Conservation (phyloP, 2,888 invertebrate genomes). For the Drosophila fungiperda region DNA sequence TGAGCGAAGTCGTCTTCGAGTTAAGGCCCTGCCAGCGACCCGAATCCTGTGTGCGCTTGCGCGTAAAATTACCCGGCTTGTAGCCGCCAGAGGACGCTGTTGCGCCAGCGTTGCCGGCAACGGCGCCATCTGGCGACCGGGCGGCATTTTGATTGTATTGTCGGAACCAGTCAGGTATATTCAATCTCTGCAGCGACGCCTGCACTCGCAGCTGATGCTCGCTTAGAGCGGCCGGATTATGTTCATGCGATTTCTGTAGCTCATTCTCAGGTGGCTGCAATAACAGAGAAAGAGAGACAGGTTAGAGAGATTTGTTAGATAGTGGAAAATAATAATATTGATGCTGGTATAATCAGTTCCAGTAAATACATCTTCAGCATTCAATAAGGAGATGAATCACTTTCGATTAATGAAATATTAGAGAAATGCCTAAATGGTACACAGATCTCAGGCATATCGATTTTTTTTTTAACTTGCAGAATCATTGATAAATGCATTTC, state of each 20-base stretch:
- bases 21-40: slow-evolving; percentile 89
- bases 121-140: slow-evolving; percentile 68
- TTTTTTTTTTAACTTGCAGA: neutral
- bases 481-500: neutral
- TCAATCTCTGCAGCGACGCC: slow-evolving; percentile 95
- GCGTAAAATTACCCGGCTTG: slow-evolving; percentile 92
- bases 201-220: slow-evolving; percentile 97
- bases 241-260: slow-evolving; percentile 89
- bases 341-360: neutral
- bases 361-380: too few species aligned
- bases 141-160: slow-evolving; percentile 83
- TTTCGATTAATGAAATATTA: neutral
- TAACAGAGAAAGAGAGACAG: neutral
- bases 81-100: slow-evolving; percentile 61
- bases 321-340: neutral
- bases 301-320: neutral
- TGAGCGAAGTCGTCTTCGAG: slow-evolving; percentile 94
- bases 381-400: neutral
- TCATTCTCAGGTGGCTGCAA: slow-evolving; percentile 97
- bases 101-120: slow-evolving; percentile 8
- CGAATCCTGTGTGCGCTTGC: slow-evolving; percentile 90
- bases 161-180: slow-evolving; percentile 97
- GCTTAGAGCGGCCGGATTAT: slow-evolving; percentile 90
- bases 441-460: neutral
- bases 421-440: neutral